Evolutionary conservation across 2,113 vertebrate genomes (phyloP), one percentile per base, ranked within the genome.

Genomic region (Sceloporus undulatus): DNA sequence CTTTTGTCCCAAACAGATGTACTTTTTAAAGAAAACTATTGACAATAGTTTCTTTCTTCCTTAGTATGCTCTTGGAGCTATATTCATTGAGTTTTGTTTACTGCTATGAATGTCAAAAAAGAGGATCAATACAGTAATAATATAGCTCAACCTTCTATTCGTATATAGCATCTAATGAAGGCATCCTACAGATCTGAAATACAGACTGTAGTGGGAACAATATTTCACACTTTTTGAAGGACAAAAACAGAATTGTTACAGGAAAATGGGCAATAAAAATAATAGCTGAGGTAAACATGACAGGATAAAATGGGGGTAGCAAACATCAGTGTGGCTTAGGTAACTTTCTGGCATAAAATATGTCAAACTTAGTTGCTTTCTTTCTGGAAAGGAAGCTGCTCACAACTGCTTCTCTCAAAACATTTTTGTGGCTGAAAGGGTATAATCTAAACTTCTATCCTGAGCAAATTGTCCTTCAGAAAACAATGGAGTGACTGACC

Each of bases 41-140:
- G 66, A 52, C 40, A 71, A 40, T 27, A 9, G 18, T 25, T 25
- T 71, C 19, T 71, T 71, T 38, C 23, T 52, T 11, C 68, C 82
- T 84, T 84, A 48, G 82, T 66, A 84, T 54, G 66, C 82, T 71
- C 27, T 75, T 27, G 11, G 56, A 87, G 70, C 82, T 87, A 62
- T 62, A 87, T 75, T 62, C 54, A 73, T 48, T 82, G 86, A 76
- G 74, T 56, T 70, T 81, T 66, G 56, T 82, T 87, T 82, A 81
- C 80, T 76, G 75, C 59, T 82, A 75, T 76, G 70, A 87, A 87
- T 82, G 79, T 52, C 79, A 82, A 40, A 56, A 87, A 68, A n/a
- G 27, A 82, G 40, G 79, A 87, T 87, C 79, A 62, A 87, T 87
- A 65, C 34, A 42, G 71, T n/a, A 82, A 71, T 84, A 73, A 87